These are phyloP conservation scores for Opisthocomus hoazin DNA, from an alignment of 2,113 vertebrate species.

Conservation along the genomic window DNA sequence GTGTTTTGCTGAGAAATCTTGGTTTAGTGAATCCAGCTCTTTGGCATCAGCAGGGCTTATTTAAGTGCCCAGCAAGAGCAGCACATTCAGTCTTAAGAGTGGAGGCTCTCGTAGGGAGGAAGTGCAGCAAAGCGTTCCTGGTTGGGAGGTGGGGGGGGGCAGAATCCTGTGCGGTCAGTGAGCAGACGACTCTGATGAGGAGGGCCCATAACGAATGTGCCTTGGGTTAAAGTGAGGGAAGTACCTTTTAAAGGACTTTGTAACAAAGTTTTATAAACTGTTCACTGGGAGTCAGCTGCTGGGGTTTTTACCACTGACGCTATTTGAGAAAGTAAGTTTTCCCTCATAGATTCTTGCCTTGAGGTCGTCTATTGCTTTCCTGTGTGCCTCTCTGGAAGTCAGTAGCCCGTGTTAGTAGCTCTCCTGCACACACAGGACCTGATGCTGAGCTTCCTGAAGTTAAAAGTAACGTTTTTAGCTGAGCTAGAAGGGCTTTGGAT, in stretches of 20 bases:
- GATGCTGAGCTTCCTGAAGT: background rate
- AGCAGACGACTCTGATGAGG: background rate
- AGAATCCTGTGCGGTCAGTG: background rate
- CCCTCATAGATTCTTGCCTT: background rate
- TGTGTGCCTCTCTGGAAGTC: background rate
- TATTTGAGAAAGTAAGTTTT: background rate
- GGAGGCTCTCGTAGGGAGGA: too few species aligned
- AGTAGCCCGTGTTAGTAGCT: background rate
- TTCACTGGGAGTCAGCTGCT: background rate
- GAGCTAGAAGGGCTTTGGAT: background rate
- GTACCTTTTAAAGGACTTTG: background rate
- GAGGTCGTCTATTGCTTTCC: background rate
- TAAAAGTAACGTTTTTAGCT: background rate
- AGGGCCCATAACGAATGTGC: background rate
- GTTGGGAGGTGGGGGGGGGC: background rate
- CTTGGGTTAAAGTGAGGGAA: background rate
- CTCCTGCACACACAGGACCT: background rate
- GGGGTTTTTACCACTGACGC: background rate
- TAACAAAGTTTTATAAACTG: background rate
- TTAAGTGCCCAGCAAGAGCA: too few species aligned
- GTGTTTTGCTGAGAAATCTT: background rate
- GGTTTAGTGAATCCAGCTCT: background rate
- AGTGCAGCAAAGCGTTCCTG: background rate
- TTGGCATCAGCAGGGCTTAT: background rate
- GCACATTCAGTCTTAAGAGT: background rate